Base-by-base conservation (phyloP, 2,888 invertebrate genomes). In the Catocala sponsa region DNA sequence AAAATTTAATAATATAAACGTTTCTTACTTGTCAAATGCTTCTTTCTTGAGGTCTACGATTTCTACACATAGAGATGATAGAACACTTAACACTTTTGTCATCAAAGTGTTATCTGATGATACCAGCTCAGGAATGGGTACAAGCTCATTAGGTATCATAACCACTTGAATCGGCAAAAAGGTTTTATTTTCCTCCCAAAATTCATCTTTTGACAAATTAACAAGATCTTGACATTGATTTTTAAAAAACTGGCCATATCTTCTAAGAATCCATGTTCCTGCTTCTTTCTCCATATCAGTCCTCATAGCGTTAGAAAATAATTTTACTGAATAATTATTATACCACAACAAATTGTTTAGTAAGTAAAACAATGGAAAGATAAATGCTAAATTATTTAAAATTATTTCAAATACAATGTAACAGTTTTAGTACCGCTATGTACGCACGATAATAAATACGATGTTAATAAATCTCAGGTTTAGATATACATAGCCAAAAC, bases 61-160 rank as follows among this genome's bases (percentile, higher is more conserved):
- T 93, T 99, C 98, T 74, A 96, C 95, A 87, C 97, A 98, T 1
- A 98, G 91, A 7, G 97, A 96, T 12, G 97, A 96, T 63, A 99
- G 95, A 0, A 98, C 97, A 47, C 97, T 96, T 7, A 99, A 91
- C 50, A 98, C 95, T 91, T 97, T 97, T 42, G 97, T 97, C 77
- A 98, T 95, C 53, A 97, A 92, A 82, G 97, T 97, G 83, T 98
- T 98, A 88, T 98, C 98, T 32, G 98, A 97, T 71, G 97, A 96
- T 10, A 97, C 96, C 65, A 98, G 87, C 71, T 97, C 96, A 41
- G 97, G 90, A 41, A 97, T 86, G 5, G 95, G 93, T 11, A 96
- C 92, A 70, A 96, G 95, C 88, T 98, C 98, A 71, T 89, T 93
- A 1, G 96, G 95, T 47, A 76, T 77, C 80, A 91, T 85, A 41